Evolutionary conservation across 1,140 invertebrate genomes (phyloP), one percentile per base, ranked within the genome.

Genomic region (Diabrotica virgifera): DNA sequence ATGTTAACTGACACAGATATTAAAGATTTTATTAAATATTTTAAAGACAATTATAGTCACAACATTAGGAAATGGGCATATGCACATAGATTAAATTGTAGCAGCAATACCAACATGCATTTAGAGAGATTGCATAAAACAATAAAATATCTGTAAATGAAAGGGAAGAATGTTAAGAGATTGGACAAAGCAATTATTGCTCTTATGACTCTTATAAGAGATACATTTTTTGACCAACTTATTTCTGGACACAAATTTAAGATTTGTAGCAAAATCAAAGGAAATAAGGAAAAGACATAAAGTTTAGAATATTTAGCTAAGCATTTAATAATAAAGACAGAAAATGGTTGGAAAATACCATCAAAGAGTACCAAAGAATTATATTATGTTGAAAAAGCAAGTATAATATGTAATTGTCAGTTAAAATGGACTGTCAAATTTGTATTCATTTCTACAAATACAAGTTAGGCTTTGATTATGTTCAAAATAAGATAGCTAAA

Each of bases 161-260:
- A 58, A 13, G 63, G 62, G 8, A 60, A 64, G n/a, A 53, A 58
- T 11, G 37, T 38, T n/a, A 59, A 64, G 11, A 35, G 62, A n/a
- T 38, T 64, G 11, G 65, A 69, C 40, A 64, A 64, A 53, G 55
- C 64, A 12, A 60, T 69, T 36, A 11, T 58, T 12, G 58, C 9
- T 12, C 14, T 69, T 2, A 54, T 61, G 58, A 64, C 64, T 35
- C 67, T 66, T 64, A 14, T 64, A 13, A 35, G 51, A 36, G 65
- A 69, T 35, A 66, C 38, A 67, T 36, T 67, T n/a, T 63, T 69
- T 13, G 50, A 62, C 10, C n/a, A 46, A 37, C 12, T 40, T 10
- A 59, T 24, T 10, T 10, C n/a, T 10, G n/a, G 11, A 7, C 35
- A 11, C 11, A 59, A 59, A 14, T 24, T 11, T 12, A 59, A 59